These are phyloP conservation scores for Noctua fimbriata DNA, from an alignment of 2,888 invertebrate species.

Conservation along the genomic window DNA sequence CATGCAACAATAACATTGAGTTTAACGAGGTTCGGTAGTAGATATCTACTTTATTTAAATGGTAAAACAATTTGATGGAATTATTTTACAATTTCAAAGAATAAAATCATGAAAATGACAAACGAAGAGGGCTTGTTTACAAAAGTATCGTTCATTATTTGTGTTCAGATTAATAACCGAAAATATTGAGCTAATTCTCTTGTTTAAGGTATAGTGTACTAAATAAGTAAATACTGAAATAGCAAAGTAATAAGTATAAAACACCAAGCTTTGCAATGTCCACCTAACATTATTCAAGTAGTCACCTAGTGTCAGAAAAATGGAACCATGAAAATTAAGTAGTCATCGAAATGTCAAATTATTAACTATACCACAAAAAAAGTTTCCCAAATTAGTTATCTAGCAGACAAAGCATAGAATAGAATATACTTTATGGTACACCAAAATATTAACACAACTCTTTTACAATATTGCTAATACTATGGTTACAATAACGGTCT, in stretches of 20 bases:
- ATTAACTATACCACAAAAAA: not conserved
- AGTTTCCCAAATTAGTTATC: constrained; percentile 6
- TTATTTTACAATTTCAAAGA: not conserved
- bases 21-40: not conserved
- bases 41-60: not conserved
- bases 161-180: not conserved
- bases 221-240: not conserved
- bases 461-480: not conserved
- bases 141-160: not conserved
- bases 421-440: not conserved
- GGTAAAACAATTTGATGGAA: not conserved
- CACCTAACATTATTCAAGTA: not conserved
- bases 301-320: not conserved
- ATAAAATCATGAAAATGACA: not conserved
- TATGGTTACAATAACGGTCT: not conserved
- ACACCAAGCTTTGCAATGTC: not conserved
- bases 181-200: not conserved
- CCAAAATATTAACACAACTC: not conserved
- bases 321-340: not conserved
- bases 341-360: not conserved
- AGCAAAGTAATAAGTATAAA: not conserved
- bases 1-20: constrained; percentile 16
- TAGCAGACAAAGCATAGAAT: not conserved
- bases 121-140: not conserved
- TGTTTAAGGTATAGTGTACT: not conserved